phyloP scores from a whole-genome alignment of 1,140 invertebrate genomes.

The Littorina saxatilis region DNA sequence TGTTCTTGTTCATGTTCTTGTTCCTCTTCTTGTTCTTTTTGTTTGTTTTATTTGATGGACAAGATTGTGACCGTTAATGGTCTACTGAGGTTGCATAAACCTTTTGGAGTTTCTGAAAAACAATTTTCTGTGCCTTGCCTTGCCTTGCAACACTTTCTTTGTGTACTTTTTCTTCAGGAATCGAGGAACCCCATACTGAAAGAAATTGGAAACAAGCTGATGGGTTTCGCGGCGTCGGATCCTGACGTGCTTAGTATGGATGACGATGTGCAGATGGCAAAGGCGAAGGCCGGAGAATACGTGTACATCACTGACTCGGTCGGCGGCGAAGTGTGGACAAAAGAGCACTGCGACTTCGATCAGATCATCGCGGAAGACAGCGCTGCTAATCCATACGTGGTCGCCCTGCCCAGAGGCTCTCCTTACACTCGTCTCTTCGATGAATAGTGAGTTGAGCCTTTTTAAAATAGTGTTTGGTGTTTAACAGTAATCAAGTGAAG shows the following conservation, averaged over 20 bases:
- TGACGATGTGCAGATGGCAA: constrained; percentile 42
- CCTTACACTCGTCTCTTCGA: constrained; percentile 20
- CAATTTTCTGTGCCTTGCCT: no score
- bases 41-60: no score
- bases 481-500: no score
- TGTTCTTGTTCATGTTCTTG: background rate
- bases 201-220: constrained; percentile 43
- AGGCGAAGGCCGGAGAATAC: constrained; percentile 51
- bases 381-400: constrained; percentile 12
- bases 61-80: no score
- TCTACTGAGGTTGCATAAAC: no score
- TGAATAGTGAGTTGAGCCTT: constrained; percentile 17
- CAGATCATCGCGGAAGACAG: background rate
- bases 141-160: no score
- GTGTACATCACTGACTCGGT: constrained; percentile 51
- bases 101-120: no score
- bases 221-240: constrained; percentile 40
- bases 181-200: constrained; percentile 19
- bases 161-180: no score
- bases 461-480: no score
- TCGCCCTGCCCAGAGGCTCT: background rate
- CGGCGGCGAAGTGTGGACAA: constrained; percentile 36
- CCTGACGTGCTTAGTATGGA: constrained; percentile 41
- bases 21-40: background rate
- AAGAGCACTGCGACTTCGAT: constrained; percentile 37